phyloP scores from a whole-genome alignment of 2,888 invertebrate genomes.

The Malacosoma neustria region DNA sequence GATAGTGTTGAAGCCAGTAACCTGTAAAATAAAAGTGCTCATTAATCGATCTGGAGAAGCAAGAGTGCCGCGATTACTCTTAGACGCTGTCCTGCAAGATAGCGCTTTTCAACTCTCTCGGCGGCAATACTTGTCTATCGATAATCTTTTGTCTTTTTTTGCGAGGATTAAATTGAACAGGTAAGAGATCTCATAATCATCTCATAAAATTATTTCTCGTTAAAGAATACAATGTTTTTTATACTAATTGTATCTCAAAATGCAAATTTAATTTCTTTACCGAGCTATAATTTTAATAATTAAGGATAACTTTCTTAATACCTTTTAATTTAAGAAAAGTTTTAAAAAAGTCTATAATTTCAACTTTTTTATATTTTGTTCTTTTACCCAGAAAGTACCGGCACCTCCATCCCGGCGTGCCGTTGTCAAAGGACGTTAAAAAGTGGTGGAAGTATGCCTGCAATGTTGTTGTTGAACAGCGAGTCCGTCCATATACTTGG shows the following conservation, averaged over 20 bases:
- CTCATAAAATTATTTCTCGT: too few species aligned
- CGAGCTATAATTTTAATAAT: too few species aligned
- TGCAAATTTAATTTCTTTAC: too few species aligned
- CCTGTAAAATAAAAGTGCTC: conserved; percentile 84
- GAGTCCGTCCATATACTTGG: conserved; percentile 85
- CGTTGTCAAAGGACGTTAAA: conserved; percentile 72
- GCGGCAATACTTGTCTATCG: conserved; percentile 80
- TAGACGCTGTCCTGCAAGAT: conserved; percentile 82
- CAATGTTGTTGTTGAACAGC: conserved; percentile 80
- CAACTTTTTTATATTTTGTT: too few species aligned
- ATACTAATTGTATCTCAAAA: too few species aligned
- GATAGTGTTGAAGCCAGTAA: conserved; percentile 85
- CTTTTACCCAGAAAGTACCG: conserved; percentile 71
- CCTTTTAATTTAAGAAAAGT: too few species aligned
- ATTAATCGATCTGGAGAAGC: conserved; percentile 79
- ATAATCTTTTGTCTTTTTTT: conserved; percentile 73
- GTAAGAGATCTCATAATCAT: conserved; percentile 34
- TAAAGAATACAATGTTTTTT: too few species aligned
- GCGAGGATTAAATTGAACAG: conserved; percentile 80
- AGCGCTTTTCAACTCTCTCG: conserved; percentile 83
- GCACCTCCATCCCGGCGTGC: conserved; percentile 75
- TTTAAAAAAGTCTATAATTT: too few species aligned
- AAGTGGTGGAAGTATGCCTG: conserved; percentile 87
- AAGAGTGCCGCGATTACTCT: conserved; percentile 76
- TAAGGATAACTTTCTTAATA: too few species aligned